Conservation (phyloP, 2,113 vertebrate genomes). For the Phylloscopus whistleri region DNA sequence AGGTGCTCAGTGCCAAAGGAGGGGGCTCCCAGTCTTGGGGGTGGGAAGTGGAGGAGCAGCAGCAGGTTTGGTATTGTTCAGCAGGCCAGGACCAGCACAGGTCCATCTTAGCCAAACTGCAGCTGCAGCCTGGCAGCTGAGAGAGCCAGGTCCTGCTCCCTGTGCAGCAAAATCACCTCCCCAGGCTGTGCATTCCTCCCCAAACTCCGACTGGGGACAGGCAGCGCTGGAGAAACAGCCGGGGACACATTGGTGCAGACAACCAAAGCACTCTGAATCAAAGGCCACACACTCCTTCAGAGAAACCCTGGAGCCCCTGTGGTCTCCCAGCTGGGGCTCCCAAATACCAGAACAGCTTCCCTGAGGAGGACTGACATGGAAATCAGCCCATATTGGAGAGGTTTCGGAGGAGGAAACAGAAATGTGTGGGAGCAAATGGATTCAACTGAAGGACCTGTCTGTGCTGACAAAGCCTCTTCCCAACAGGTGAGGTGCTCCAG, state of each 20-base stretch:
- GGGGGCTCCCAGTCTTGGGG: background rate
- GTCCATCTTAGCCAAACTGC: background rate
- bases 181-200: background rate
- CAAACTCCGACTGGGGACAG: accelerated
- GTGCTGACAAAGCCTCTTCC: background rate
- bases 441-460: background rate
- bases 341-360: background rate
- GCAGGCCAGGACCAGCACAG: background rate
- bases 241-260: accelerated
- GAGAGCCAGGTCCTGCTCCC: background rate
- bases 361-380: background rate
- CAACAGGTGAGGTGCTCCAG: background rate
- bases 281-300: accelerated
- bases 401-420: background rate
- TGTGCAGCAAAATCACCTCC: background rate
- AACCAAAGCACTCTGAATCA: background rate
- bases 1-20: background rate
- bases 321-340: no score
- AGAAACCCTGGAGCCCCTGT: background rate
- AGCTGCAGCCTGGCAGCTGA: background rate
- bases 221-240: background rate
- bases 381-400: accelerated
- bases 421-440: background rate
- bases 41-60: background rate
- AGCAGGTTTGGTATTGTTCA: background rate